Evolutionary conservation across 2,113 vertebrate genomes (phyloP).

Genomic region (Neofelis nebulosa): DNA sequence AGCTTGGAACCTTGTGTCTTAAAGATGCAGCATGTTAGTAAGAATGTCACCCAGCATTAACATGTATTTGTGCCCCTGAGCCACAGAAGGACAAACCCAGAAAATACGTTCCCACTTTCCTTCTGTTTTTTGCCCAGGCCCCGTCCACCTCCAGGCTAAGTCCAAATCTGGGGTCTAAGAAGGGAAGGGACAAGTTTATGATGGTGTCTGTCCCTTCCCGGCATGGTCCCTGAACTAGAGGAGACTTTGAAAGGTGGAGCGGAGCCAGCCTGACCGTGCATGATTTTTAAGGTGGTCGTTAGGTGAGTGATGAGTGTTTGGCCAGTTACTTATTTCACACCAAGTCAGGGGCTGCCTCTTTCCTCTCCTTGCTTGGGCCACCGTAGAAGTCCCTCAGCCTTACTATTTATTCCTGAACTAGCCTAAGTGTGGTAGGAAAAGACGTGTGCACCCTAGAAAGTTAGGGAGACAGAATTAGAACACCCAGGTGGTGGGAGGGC

Average conservation of each 20-base stretch:
- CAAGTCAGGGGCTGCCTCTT: not conserved
- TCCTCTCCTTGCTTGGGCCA: too few relatives aligned
- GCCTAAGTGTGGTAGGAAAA: not conserved
- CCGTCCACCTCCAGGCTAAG: not conserved
- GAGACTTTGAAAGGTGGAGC: too few relatives aligned
- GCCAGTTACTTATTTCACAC: not conserved
- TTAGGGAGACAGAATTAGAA: not conserved
- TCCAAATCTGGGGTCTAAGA: not conserved
- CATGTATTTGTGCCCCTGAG: not conserved
- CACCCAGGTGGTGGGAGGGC: accelerated
- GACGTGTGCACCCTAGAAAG: not conserved
- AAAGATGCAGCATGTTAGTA: not conserved
- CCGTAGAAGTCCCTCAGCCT: not conserved
- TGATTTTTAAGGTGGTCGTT: too few relatives aligned
- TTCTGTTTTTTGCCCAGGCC: not conserved
- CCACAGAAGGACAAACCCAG: not conserved
- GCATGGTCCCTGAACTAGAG: not conserved
- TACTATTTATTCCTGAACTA: not conserved
- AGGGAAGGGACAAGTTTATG: not conserved
- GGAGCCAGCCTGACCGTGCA: not conserved
- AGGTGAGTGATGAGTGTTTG: not conserved
- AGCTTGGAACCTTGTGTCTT: not conserved
- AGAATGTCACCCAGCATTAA: not conserved
- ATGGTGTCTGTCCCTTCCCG: not conserved
- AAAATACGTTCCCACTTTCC: not conserved